Evolutionary conservation across 2,797 vertebrate species (phyloP).

Genomic region (Corythornis leucogaster): DNA sequence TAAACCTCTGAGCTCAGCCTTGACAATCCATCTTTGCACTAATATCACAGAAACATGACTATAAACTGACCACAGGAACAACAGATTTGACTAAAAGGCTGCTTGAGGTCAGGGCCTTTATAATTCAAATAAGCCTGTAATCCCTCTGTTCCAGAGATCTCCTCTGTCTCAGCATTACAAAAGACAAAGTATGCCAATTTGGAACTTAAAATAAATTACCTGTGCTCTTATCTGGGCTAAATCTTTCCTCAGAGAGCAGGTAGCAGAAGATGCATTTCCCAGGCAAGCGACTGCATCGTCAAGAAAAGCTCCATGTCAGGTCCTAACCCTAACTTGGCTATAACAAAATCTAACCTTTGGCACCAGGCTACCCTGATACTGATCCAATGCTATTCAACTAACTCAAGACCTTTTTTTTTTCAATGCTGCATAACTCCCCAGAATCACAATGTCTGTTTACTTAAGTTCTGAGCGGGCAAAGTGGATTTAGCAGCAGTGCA

Average conservation of each 20-base stretch:
- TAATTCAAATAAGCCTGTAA: constrained; percentile 40
- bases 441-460: constrained; percentile 10
- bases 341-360: constrained; percentile 17
- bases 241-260: neutral
- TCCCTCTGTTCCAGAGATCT: neutral
- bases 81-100: neutral
- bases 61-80: neutral
- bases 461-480: neutral
- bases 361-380: neutral
- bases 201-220: neutral
- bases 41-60: neutral
- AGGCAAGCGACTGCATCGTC: neutral
- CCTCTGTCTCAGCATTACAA: neutral
- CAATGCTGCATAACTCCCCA: neutral
- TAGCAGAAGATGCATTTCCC: neutral
- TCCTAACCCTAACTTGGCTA: neutral
- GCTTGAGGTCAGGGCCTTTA: neutral
- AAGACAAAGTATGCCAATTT: neutral
- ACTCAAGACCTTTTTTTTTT: neutral
- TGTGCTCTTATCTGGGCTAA: neutral
- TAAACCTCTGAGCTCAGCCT: neutral
- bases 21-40: neutral
- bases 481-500: neutral
- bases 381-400: neutral
- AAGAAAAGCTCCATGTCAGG: neutral